Evolutionary conservation across 1,140 invertebrate genomes (phyloP).

Genomic region (Meloidogyne floridensis): DNA sequence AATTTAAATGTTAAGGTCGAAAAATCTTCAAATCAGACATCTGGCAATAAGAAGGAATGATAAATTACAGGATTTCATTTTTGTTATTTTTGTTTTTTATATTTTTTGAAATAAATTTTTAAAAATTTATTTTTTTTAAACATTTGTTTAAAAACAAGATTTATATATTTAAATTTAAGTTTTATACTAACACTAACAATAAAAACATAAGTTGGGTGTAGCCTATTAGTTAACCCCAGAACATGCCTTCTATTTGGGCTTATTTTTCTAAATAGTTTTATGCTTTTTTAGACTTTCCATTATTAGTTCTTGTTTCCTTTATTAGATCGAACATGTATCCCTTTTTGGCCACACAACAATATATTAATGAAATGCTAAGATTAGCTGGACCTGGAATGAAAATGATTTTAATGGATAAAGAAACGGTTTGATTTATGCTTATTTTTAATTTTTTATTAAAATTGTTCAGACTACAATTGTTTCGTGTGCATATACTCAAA

Average conservation of each 20-base stretch:
- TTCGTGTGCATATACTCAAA: constrained; percentile 93
- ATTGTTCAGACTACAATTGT: constrained; percentile 84
- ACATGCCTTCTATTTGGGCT: too few species aligned
- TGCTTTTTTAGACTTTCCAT: too few species aligned
- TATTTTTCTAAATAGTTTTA: too few species aligned
- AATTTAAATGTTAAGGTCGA: not conserved
- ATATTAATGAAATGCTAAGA: constrained; percentile 95
- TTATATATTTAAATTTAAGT: too few species aligned
- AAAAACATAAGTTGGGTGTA: too few species aligned
- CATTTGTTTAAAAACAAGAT: too few species aligned
- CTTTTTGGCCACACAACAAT: constrained; percentile 85
- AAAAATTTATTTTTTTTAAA: too few species aligned
- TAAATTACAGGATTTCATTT: not conserved
- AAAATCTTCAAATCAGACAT: not conserved
- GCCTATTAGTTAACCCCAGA: too few species aligned
- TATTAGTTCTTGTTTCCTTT: too few species aligned
- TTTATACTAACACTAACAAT: too few species aligned
- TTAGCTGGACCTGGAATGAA: constrained; percentile 98
- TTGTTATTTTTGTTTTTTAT: not conserved
- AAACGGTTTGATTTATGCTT: constrained; percentile 75
- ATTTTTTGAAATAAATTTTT: not conserved
- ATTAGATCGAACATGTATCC: constrained; percentile 76
- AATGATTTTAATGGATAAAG: constrained; percentile 94
- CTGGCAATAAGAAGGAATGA: constrained; percentile 1
- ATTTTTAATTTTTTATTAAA: constrained; percentile 44